These are phyloP conservation scores for Dermochelys coriacea DNA, from an alignment of 2,797 vertebrate genomes.

Conservation along the genomic window DNA sequence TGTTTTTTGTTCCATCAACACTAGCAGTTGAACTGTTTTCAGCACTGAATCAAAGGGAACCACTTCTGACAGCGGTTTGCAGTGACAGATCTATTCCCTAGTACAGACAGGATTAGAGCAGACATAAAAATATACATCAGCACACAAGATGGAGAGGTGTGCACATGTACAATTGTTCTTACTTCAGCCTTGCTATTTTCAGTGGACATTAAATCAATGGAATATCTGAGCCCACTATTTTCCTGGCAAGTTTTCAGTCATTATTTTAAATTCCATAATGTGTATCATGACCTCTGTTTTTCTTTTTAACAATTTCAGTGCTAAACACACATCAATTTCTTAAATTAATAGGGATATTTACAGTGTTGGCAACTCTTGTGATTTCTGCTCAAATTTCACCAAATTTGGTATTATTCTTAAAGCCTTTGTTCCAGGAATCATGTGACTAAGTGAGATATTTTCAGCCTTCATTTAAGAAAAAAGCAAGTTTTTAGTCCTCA, in stretches of 20 bases:
- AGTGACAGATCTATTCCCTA: neutral
- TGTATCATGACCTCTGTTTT: conserved; percentile 4
- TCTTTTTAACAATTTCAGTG: neutral
- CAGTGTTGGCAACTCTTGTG: neutral
- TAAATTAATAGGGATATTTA: neutral
- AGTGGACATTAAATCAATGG: conserved; percentile 58
- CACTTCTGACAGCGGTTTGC: conserved; percentile 8
- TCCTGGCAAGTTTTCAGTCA: conserved; percentile 69
- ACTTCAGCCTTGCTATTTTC: conserved; percentile 42
- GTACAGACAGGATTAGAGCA: conserved; percentile 35
- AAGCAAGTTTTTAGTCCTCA: neutral
- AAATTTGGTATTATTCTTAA: neutral
- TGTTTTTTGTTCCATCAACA: conserved; percentile 59
- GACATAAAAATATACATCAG: conserved; percentile 53
- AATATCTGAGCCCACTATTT: conserved; percentile 71
- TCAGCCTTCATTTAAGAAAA: neutral
- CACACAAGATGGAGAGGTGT: conserved; percentile 44
- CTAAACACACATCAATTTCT: neutral
- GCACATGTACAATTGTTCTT: conserved; percentile 13
- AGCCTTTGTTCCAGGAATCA: neutral
- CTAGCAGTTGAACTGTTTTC: neutral
- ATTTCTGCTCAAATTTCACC: neutral
- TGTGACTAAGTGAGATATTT: neutral
- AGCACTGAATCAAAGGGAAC: neutral
- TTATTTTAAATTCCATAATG: neutral